Conservation (phyloP, 2,888 invertebrate genomes). For the Magallana nippona region DNA sequence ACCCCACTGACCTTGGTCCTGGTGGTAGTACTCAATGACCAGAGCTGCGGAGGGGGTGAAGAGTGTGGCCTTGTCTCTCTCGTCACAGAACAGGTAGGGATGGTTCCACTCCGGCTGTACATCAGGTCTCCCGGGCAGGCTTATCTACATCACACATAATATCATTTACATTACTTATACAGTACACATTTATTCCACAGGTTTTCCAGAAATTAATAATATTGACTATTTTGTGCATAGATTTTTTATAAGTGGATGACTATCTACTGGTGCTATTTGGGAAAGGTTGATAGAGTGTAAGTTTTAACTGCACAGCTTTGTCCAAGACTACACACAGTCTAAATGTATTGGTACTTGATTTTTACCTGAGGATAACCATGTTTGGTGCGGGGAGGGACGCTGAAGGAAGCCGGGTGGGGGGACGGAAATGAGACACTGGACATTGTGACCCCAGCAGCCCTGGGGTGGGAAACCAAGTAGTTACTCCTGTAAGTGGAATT, state of each 20-base stretch:
- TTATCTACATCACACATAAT: constrained; percentile 62
- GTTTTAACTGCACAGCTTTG: no score
- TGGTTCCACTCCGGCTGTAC: constrained; percentile 76
- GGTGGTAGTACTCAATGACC: constrained; percentile 73
- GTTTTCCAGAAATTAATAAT: no score
- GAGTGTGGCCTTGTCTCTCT: constrained; percentile 75
- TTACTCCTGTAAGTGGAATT: constrained; percentile 62
- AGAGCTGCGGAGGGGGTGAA: constrained; percentile 77
- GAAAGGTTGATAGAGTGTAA: no score
- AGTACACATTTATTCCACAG: no score
- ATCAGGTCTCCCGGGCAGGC: constrained; percentile 74
- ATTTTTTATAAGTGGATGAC: no score
- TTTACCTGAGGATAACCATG: constrained; percentile 76
- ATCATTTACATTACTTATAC: not conserved
- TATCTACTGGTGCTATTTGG: no score
- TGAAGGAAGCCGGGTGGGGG: constrained; percentile 72
- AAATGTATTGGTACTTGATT: not conserved
- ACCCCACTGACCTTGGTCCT: not conserved
- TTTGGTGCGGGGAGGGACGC: constrained; percentile 64
- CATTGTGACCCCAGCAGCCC: constrained; percentile 72
- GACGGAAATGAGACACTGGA: constrained; percentile 73
- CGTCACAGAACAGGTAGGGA: constrained; percentile 73
- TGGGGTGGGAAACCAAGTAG: constrained; percentile 64
- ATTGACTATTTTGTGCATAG: no score
- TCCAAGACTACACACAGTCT: no score